A percentile compares a stretch with the other conserved stretches of the same genome.
Conservation (phyloP, 2,888 invertebrate genomes). For the Mesorhabditis sp. region DNA sequence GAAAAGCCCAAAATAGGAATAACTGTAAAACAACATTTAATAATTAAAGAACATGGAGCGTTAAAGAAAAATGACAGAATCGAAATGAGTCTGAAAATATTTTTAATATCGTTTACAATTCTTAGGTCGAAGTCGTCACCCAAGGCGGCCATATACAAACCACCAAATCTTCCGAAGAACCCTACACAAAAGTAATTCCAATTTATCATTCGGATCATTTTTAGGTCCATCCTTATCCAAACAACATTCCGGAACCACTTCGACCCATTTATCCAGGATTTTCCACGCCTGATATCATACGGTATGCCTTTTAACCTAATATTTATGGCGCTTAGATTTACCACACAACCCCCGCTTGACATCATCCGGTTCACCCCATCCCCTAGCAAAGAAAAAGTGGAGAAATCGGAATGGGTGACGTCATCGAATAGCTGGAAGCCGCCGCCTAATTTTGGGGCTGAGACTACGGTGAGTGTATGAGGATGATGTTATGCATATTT, state of each 20-base stretch:
- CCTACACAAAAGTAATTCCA: not conserved
- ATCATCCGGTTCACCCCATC: slow-evolving; percentile 4
- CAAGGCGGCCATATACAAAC: not conserved
- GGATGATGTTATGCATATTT: too few species aligned
- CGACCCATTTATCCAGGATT: slow-evolving; percentile 3
- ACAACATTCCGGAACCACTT: not conserved
- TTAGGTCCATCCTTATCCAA: not conserved
- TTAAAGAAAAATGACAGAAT: too few species aligned
- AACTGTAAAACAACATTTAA: too few species aligned
- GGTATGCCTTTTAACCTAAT: not conserved
- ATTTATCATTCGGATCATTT: not conserved
- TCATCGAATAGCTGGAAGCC: slow-evolving; percentile 15
- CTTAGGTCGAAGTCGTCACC: not conserved
- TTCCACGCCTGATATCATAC: not conserved
- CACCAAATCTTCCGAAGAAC: slow-evolving; percentile 1
- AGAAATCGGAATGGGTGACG: slow-evolving; percentile 20
- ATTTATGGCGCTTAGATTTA: not conserved
- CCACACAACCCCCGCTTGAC: slow-evolving; percentile 3
- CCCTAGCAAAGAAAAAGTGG: not conserved
- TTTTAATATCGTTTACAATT: not conserved
- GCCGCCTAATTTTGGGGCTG: slow-evolving; percentile 5
- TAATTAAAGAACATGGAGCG: too few species aligned
- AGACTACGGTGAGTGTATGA: not conserved
- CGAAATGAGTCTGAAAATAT: too few species aligned
- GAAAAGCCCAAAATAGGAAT: too few species aligned